A percentile compares a stretch with the other conserved stretches of the same genome.
Conservation (phyloP, 2,113 vertebrate genomes). For the Chitala chitala region DNA sequence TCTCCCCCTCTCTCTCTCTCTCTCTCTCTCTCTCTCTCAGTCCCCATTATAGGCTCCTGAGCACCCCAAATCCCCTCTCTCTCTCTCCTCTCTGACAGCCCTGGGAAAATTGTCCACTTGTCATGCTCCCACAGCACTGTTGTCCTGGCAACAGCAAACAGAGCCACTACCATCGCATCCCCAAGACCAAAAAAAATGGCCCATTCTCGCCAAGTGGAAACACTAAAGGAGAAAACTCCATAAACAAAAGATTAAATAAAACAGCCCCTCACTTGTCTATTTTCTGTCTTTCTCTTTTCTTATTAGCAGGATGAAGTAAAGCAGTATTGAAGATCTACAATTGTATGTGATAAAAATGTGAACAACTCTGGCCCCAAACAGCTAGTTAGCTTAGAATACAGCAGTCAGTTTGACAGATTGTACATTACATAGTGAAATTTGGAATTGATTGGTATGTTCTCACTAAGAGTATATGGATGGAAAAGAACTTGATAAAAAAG, state of each 20-base stretch:
- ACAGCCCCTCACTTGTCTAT: constrained; percentile 12
- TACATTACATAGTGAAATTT: too few relatives aligned
- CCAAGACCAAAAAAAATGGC: constrained; percentile 41
- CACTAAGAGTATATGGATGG: too few relatives aligned
- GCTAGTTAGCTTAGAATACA: too few relatives aligned
- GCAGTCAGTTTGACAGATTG: too few relatives aligned
- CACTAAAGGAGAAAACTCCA: constrained; percentile 26
- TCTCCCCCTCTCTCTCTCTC: constrained; percentile 16
- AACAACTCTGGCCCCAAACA: not conserved
- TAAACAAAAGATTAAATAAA: constrained; percentile 34
- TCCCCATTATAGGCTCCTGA: constrained; percentile 15
- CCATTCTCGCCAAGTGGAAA: constrained; percentile 26
- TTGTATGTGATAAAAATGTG: not conserved
- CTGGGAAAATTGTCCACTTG: constrained; percentile 55
- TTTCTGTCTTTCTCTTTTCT: not conserved
- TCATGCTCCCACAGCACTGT: constrained; percentile 36
- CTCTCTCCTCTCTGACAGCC: constrained; percentile 33
- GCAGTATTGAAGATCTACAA: not conserved
- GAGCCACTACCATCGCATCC: constrained; percentile 27
- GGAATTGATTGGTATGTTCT: too few relatives aligned
- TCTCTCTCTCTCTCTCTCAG: constrained; percentile 12
- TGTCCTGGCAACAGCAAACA: constrained; percentile 43
- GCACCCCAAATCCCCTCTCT: constrained; percentile 23
- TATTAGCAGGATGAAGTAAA: constrained; percentile 6
- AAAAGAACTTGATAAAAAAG: too few relatives aligned